Base-by-base conservation (phyloP, 2,797 vertebrate genomes). In the Gobionotothen gibberifrons region DNA sequence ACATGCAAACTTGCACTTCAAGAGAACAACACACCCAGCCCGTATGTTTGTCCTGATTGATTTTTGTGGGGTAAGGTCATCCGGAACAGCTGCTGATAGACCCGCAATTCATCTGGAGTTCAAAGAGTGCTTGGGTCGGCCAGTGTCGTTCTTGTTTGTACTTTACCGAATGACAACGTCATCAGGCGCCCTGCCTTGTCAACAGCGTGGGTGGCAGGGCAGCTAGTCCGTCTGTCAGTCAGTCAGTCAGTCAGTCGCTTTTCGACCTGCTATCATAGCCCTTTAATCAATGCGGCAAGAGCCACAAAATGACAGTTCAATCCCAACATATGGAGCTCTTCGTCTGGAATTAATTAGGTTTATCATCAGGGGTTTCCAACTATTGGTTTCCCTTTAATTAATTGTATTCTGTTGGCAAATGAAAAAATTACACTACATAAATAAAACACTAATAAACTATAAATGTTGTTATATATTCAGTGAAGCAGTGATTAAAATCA, bases 61-160 rank as follows among this genome's bases (percentile, higher is more conserved):
- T 93, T 93, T 93, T 90, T 92, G 89, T 49, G 90, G 77, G 88
- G 84, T 92, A 88, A 89, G 87, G 88, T 91, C 90, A 88, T 77
- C 77, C 40, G 83, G 79, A 93, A 90, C 90, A 92, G 90, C 88
- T 90, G 92, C 90, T 85, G 84, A 87, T 84, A 85, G 86, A 89
- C 81, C 68, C 16, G 79, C 84, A 88, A 90, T 91, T 90, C 90
- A 89, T 88, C 69, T 80, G 58, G 61, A 90, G 92, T 91, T 93
- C 92, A 93, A 88, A 91, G 88, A 85, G 81, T 85, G 78, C 85
- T 86, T 9, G 15, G 87, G 82, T 87, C 85, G 54, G 76, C 81
- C 89, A 76, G 85, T 83, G 84, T 79, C 53, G 42, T 74, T 72
- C 60, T 86, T 71, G 85, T 90, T 91, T 92, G 92, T 89, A 84